Evolutionary conservation across 2,113 vertebrate genomes (phyloP), one percentile per base, ranked within the genome.

Genomic region (Tetrao urogallus): DNA sequence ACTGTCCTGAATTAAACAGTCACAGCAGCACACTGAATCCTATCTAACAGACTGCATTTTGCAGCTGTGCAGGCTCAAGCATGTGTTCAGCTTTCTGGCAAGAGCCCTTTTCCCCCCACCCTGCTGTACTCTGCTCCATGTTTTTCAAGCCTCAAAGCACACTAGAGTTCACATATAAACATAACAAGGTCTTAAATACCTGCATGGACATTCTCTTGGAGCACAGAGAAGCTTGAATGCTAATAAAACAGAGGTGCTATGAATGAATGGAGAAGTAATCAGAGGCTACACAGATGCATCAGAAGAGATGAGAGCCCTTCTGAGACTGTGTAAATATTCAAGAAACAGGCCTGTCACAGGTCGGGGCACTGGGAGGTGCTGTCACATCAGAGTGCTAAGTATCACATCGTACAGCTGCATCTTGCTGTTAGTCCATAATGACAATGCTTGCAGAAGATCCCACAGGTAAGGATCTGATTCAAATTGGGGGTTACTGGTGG

Each of bases 341-440:
- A 48, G 42, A 73, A 45, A 47, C 22, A 63, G 19, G 73, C 5
- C 9, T 78, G 11, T 50, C 27, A 9, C 2, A 8, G 16, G 24
- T 22, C 13, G 63, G 36, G 27, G 27, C 5, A 13, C 0, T 18
- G 21, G 27, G 32, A 72, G 13, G 1, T 52, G 32, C 30, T 80
- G 54, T 8, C 21, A 22, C 17, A 8, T 40, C 50, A 52, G 11
- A 47, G 6, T 78, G 13, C 0, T 0, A 43, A 86, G 45, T 16
- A 69, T 5, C 20, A 27, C 16, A 12, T 12, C 8, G 3, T 32
- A 27, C 11, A 1, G 0, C 48, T 61, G 21, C 30, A 50, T 50
- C 18, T 64, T 77, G 56, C 42, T 16, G 6, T 63, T 90, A 20
- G 22, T 27, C 7, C 27, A 52, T 32, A 40, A 45, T 14, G 20